phyloP scores from a whole-genome alignment of 2,888 invertebrate genomes.

The Acanthacorydalis orientalis region DNA sequence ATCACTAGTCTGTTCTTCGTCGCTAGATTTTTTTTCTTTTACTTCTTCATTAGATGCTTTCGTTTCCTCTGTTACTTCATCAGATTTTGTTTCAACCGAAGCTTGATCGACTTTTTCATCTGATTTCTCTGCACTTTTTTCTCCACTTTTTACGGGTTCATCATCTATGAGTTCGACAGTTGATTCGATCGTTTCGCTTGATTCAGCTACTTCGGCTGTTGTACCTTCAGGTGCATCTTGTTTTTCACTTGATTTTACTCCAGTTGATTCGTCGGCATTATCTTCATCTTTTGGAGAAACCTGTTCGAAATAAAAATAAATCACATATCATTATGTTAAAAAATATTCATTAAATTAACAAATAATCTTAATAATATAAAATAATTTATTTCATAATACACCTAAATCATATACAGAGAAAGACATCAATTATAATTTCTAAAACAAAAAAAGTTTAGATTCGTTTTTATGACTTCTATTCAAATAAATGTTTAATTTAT shows the following conservation, averaged over 20 bases:
- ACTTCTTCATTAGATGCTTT: constrained; percentile 13
- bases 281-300: constrained; percentile 13
- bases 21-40: neutral
- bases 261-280: constrained; percentile 13
- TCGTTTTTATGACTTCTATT: too few species aligned
- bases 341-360: too few species aligned
- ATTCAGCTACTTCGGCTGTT: constrained; percentile 10
- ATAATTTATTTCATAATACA: too few species aligned
- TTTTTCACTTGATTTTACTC: constrained; percentile 9
- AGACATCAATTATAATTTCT: too few species aligned
- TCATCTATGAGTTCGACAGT: neutral
- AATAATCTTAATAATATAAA: too few species aligned
- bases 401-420: too few species aligned
- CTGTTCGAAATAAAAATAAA: too few species aligned
- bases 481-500: too few species aligned
- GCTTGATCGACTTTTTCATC: constrained; percentile 31
- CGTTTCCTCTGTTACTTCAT: constrained; percentile 30
- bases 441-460: too few species aligned
- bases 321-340: too few species aligned
- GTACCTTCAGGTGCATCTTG: constrained; percentile 15
- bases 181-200: constrained; percentile 3
- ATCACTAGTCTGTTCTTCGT: constrained; percentile 9
- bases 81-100: constrained; percentile 14
- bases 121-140: constrained; percentile 28
- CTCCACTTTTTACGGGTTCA: constrained; percentile 15